Evolutionary conservation across 2,797 vertebrate genomes (phyloP).

Genomic region (Ceryle rudis): DNA sequence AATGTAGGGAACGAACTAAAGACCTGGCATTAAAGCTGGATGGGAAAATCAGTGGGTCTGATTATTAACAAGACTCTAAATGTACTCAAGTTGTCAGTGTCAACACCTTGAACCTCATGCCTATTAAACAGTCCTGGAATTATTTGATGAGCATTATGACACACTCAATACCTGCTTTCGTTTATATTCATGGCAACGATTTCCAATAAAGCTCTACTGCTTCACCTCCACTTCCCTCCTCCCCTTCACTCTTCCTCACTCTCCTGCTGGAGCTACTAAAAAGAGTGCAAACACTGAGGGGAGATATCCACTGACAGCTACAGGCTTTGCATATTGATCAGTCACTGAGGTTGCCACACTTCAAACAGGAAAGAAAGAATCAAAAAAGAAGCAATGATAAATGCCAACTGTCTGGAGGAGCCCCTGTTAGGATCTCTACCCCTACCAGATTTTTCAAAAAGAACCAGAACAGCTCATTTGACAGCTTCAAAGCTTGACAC

Average conservation of each 20-base stretch:
- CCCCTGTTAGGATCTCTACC: not conserved
- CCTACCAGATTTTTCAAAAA: not conserved
- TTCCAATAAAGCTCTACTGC: slow-evolving; percentile 61
- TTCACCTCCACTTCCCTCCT: slow-evolving; percentile 32
- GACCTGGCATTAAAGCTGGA: slow-evolving; percentile 20
- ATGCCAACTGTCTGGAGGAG: not conserved
- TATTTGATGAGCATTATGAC: slow-evolving; percentile 58
- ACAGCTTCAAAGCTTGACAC: not conserved
- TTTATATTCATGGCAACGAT: slow-evolving; percentile 63
- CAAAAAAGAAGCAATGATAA: not conserved
- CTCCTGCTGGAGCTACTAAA: not conserved
- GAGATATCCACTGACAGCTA: slow-evolving; percentile 16
- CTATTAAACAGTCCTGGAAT: slow-evolving; percentile 60
- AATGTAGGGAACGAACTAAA: not conserved
- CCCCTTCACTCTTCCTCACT: not conserved
- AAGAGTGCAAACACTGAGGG: slow-evolving; percentile 31
- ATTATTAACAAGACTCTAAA: slow-evolving; percentile 61
- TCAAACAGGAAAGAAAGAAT: not conserved
- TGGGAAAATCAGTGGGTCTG: not conserved
- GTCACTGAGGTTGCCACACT: not conserved
- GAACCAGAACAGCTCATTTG: not conserved
- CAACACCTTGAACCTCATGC: slow-evolving; percentile 61
- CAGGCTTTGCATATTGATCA: slow-evolving; percentile 19
- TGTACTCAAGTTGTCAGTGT: slow-evolving; percentile 42
- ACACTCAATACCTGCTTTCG: slow-evolving; percentile 59